Evolutionary conservation across 1,140 invertebrate genomes (phyloP), one percentile per base, ranked within the genome.

Genomic region (Saxidomus purpurata): DNA sequence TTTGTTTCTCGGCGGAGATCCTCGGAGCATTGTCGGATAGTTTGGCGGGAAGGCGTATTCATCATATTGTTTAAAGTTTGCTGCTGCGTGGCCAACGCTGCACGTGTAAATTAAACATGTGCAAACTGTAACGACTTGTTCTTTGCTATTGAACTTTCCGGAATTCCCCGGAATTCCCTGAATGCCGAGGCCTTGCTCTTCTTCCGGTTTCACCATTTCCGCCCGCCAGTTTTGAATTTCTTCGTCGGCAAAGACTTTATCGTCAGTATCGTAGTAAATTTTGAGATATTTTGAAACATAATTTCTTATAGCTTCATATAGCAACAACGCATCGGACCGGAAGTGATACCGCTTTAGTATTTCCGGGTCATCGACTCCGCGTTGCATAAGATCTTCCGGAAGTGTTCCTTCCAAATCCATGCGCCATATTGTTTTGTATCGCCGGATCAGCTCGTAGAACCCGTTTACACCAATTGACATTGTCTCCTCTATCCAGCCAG

Each of bases 21-120:
- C 94, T 2, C 92, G 82, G 1, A 96, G 89, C 22, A 92, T 92
- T 15, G 92, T 92, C 0, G 96, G 96, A 90, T 96, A 96, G 89
- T 96, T 96, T 17, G 95, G 96, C 11, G 95, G 94, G 89, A 96
- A 96, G 15, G 92, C 94, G 88, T 96, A 96, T 34, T 92, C 88
- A 28, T 94, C 91, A 49, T 94, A 94, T 83, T 94, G 93, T 13
- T 91, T 89, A 84, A 96, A 96, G 85, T 96, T 96, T 34, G 94
- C 93, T 3, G 96, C 96, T 11, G 96, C 95, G 90, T 96, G 96
- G 13, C 92, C 94, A 15, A 96, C 92, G 69, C 95, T 96, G 89
- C 96, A 96, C 0, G 93, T 95, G 47, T 94, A 94, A 25, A 96
- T 95, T 43, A 96, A 94, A 9, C 86, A 90, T 1, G 95, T 93